Evolutionary conservation across 1,140 invertebrate species (phyloP).

Genomic region (Antheraea mylitta): DNA sequence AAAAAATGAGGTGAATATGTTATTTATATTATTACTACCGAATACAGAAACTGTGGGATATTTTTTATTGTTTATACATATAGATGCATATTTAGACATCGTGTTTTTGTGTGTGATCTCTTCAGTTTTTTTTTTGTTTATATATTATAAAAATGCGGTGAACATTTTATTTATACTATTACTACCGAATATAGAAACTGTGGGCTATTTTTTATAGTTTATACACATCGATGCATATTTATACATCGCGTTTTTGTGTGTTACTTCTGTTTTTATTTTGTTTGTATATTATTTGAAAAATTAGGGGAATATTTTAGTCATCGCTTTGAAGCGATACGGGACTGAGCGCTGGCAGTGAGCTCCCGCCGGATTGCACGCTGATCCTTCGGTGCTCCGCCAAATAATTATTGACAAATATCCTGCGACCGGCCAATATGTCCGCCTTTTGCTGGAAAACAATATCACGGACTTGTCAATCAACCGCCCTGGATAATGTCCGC

Average conservation of each 20-base stretch:
- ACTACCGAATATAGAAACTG: too few species aligned
- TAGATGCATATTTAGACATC: neutral
- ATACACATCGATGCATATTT: too few species aligned
- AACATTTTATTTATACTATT: too few species aligned
- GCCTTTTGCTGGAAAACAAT: conserved; percentile 79
- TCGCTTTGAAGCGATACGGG: conserved; percentile 75
- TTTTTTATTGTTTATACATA: neutral
- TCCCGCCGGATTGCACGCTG: conserved; percentile 77
- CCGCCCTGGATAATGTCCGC: conserved; percentile 26
- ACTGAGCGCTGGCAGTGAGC: conserved; percentile 74
- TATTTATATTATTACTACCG: too few species aligned
- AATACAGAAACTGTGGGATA: too few species aligned
- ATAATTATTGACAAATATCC: conserved; percentile 80
- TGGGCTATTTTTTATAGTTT: too few species aligned
- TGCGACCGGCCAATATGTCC: conserved; percentile 78
- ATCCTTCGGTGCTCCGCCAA: conserved; percentile 79
- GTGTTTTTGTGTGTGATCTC: too few species aligned
- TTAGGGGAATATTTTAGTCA: conserved; percentile 44
- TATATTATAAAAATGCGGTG: too few species aligned
- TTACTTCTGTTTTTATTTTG: too few species aligned
- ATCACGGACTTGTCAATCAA: conserved; percentile 60
- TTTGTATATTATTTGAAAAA: neutral
- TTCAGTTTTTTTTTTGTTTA: too few species aligned
- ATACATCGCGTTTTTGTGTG: too few species aligned
- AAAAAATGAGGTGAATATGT: too few species aligned